phyloP scores from a whole-genome alignment of 2,797 vertebrate genomes.

The Protonibea diacanthus region DNA sequence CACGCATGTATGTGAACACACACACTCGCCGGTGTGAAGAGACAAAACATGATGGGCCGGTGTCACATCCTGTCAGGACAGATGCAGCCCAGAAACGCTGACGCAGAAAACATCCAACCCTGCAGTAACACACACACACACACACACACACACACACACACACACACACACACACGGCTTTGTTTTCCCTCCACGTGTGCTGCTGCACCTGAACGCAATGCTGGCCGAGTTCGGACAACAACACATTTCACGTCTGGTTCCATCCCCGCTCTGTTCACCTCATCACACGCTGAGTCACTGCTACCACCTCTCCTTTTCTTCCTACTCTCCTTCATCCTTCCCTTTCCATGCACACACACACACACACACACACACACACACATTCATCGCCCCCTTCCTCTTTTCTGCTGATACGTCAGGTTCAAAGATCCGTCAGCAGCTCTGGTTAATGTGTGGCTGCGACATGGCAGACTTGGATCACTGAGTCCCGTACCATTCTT shows the following conservation, averaged over 20 bases:
- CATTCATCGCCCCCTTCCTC: background rate
- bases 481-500: constrained; percentile 22
- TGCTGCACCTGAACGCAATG: constrained; percentile 8
- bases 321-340: constrained; percentile 16
- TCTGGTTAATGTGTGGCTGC: constrained; percentile 72
- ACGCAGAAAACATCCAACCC: constrained; percentile 17
- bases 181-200: background rate
- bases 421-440: constrained; percentile 64
- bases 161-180: background rate
- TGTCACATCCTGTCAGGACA: constrained; percentile 51
- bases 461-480: constrained; percentile 58
- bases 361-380: constrained; percentile 8
- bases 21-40: background rate
- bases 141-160: background rate
- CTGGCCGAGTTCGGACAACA: background rate
- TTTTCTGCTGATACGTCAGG: constrained; percentile 73
- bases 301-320: constrained; percentile 1
- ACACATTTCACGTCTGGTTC: background rate
- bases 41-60: constrained; percentile 7
- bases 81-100: constrained; percentile 32
- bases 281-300: constrained; percentile 2
- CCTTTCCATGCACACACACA: background rate
- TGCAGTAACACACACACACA: constrained; percentile 5
- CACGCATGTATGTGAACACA: constrained; percentile 9
- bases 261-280: background rate